Conservation (phyloP, 1,140 invertebrate species). For the Metopolophium dirhodum region DNA sequence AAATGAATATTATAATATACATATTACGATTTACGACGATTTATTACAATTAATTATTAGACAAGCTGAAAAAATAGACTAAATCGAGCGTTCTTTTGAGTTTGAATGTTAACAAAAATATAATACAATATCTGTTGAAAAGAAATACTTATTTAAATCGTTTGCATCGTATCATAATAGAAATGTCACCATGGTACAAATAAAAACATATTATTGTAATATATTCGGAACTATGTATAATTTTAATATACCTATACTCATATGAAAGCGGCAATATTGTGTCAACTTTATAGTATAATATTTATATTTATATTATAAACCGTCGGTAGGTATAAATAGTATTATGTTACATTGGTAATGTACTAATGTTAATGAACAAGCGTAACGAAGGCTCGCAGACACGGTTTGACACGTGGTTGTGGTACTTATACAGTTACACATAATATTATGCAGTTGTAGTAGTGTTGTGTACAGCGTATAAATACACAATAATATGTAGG, state of each 20-base stretch:
- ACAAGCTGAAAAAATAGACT: not conserved
- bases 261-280: not conserved
- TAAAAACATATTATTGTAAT: not conserved
- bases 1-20: too few species aligned
- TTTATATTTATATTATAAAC: not conserved
- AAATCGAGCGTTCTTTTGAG: not conserved
- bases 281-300: constrained; percentile 2
- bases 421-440: not conserved
- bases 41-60: not conserved
- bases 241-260: not conserved
- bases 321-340: not conserved
- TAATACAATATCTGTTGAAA: not conserved
- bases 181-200: not conserved
- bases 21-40: not conserved
- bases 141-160: constrained; percentile 25
- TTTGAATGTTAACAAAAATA: not conserved
- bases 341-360: not conserved
- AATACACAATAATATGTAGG: not conserved
- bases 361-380: not conserved
- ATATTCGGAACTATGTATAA: not conserved
- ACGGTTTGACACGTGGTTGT: not conserved
- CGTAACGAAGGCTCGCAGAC: not conserved
- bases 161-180: not conserved
- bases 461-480: not conserved
- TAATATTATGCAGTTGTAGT: not conserved